Evolutionary conservation across 2,797 vertebrate genomes (phyloP).

Genomic region (Yasuhikotakia modesta): DNA sequence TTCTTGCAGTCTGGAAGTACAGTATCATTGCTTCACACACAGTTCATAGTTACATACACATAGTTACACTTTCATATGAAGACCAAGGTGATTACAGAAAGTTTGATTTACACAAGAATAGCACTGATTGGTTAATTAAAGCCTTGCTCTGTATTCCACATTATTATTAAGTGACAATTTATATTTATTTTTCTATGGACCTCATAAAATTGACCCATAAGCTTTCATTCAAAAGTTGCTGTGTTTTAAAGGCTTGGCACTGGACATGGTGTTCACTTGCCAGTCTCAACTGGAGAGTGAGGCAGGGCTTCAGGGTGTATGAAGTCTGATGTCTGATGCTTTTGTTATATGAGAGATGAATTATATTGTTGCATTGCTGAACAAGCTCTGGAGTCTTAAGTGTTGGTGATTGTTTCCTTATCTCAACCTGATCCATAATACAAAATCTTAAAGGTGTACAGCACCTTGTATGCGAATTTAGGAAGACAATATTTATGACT

Average conservation of each 20-base stretch:
- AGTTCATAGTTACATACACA: too few species aligned
- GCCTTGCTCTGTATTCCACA: too few species aligned
- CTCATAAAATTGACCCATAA: too few species aligned
- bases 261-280: too few species aligned
- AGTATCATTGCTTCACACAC: neutral
- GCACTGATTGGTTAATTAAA: too few species aligned
- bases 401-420: conserved; percentile 44
- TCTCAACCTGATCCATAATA: conserved; percentile 5
- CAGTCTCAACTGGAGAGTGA: too few species aligned
- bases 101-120: neutral
- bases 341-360: neutral
- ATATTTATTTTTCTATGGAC: too few species aligned
- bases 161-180: too few species aligned
- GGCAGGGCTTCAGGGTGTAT: too few species aligned
- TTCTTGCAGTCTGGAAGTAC: conserved; percentile 6
- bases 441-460: conserved; percentile 21
- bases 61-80: neutral
- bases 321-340: too few species aligned
- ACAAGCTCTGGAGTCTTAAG: conserved; percentile 27
- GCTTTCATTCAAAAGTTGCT: too few species aligned
- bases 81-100: neutral
- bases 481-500: neutral
- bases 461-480: neutral
- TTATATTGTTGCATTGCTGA: conserved; percentile 26
- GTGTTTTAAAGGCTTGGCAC: too few species aligned